Evolutionary conservation across 2,888 invertebrate genomes (phyloP), one percentile per base, ranked within the genome.

Genomic region (Nymphalis c-album): DNA sequence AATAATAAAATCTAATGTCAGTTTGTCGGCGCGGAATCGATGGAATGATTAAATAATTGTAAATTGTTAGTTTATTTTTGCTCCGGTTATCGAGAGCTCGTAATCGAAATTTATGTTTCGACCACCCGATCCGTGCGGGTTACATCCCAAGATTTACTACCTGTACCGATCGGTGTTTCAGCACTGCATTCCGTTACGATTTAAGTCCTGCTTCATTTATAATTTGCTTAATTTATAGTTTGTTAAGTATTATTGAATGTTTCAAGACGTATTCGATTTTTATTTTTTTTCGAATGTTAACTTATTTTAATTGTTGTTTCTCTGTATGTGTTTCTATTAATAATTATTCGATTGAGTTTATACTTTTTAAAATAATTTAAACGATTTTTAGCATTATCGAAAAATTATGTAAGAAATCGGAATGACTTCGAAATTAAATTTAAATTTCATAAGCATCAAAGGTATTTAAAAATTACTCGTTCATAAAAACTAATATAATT

Each of bases 51-150:
- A 60, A 68, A 62, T 67, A 60, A 46, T 60, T 57, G 65, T 31
- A 26, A 59, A 53, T 48, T 50, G 58, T 60, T 64, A 68, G 68
- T 70, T 72, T 53, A 68, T 62, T 63, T 26, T 20, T 40, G 26
- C 18, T 51, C 64, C 51, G 67, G 71, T 69, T 70, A 64, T 69
- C 71, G 69, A 62, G 64, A 64, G 71, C 69, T 71, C 68, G 76
- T 75, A 77, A 78, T 76, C 79, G 71, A 78, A 80, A 79, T 83
- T 82, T 82, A 84, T 77, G 82, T 78, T 74, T 74, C 74, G 77
- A 77, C 76, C 79, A 76, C 80, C 78, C 80, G 70, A 74, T 72
- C 72, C 66, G 53, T 68, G 73, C 67, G 65, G 13, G 53, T 51
- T 65, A 64, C 66, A 66, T 71, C 65, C 68, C 64, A 66, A 69